phyloP scores from a whole-genome alignment of 2,888 invertebrate genomes.

The Zaprionus lineosus region DNA sequence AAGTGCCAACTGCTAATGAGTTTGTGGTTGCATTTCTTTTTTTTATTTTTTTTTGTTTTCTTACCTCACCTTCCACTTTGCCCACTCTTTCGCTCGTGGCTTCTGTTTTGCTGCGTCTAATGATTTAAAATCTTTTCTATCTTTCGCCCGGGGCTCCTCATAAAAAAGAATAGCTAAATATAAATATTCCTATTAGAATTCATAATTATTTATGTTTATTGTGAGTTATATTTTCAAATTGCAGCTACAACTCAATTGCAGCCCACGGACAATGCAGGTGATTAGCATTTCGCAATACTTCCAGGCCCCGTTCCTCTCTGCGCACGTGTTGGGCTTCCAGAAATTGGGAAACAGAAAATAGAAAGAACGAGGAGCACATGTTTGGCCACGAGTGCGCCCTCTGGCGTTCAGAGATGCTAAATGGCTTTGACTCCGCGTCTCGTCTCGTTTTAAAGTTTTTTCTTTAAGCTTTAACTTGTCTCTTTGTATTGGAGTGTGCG shows the following conservation, averaged over 20 bases:
- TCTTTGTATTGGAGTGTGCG: not conserved
- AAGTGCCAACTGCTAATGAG: conserved; percentile 70
- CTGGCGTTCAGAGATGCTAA: conserved; percentile 53
- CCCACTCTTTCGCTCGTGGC: too few relatives aligned
- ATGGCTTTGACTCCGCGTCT: conserved; percentile 21
- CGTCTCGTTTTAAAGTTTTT: conserved; percentile 1
- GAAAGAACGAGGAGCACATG: conserved; percentile 8
- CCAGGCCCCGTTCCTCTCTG: too few relatives aligned
- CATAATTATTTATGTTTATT: too few relatives aligned
- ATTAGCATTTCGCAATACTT: conserved; percentile 31
- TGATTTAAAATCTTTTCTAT: conserved; percentile 21
- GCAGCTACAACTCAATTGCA: conserved; percentile 44
- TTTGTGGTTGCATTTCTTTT: too few relatives aligned
- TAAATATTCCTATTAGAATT: not conserved
- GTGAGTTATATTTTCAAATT: conserved; percentile 16
- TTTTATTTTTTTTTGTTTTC: conserved; percentile 13
- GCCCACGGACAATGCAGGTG: conserved; percentile 4
- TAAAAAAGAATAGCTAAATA: conserved; percentile 8
- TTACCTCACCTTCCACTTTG: conserved; percentile 1
- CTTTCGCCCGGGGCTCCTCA: conserved; percentile 11
- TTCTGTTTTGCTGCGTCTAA: conserved; percentile 39
- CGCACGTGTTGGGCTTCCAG: too few relatives aligned
- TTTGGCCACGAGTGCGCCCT: conserved; percentile 43
- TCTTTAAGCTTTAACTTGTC: not conserved
- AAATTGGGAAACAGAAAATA: not conserved